Evolutionary conservation across 2,797 vertebrate species (phyloP), one percentile per base, ranked within the genome.

Genomic region (Ctenopoma multispine): DNA sequence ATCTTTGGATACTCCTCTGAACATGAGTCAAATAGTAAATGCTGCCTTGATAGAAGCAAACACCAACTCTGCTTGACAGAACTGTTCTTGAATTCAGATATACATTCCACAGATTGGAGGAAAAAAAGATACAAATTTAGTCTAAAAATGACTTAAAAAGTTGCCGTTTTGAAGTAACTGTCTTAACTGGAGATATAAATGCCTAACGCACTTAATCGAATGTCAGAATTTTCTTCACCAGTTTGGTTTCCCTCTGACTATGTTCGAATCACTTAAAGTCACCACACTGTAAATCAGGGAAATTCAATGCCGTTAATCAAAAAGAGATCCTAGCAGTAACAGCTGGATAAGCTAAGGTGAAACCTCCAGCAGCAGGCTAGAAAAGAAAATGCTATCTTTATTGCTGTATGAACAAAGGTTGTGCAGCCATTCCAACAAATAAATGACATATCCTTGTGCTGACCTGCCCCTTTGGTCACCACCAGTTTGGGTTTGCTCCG

Each of bases 401-500:
- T 10, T 63, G 4, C 40, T 18, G 44, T 31, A 66, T 7, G 4
- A 60, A 62, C 12, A 66, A 57, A 62, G 9, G 20, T 24, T 54
- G 3, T 20, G 4, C 34, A 38, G 72, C 18, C 17, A 65, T 75
- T 12, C 1, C 38, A 72, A 67, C 47, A 49, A 56, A 77, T 17
- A 41, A 48, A 66, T 41, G 0, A 66, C 67, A 51, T 29, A 53
- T 70, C 64, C 15, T 58, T 31, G 40, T 27, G 85, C 95, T 79
- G 77, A 99, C 98, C 98, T 96, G 97, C 96, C 84, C 95, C 97
- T 90, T 97, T 98, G 5, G 98, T 99, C 90, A 96, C 92, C 72
- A 97, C 95, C 87, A 97, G 93, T 77, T 97, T 99, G 3, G 97
- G 96, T 87, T 97, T 99, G 94, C 98, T 99, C 79, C 98, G 97